These are phyloP conservation scores for Oedothorax gibbosus DNA, from an alignment of 1,140 invertebrate species.

Conservation along the genomic window DNA sequence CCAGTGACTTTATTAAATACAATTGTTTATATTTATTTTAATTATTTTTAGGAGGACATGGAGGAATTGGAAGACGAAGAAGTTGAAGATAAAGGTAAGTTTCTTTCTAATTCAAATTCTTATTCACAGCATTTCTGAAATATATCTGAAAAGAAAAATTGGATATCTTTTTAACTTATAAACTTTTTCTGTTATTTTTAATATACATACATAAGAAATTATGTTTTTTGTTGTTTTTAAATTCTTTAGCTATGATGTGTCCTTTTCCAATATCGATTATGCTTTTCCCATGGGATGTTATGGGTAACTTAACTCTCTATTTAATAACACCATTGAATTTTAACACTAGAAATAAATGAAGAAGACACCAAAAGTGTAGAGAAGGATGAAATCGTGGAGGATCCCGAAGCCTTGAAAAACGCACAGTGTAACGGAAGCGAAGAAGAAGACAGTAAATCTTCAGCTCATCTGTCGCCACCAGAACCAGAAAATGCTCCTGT, in stretches of 20 bases:
- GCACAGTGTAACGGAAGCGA: conserved; percentile 40
- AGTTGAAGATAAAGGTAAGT: conserved; percentile 33
- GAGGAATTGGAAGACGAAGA: neutral
- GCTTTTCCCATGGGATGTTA: conserved; percentile 46
- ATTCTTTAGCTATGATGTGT: conserved; percentile 24
- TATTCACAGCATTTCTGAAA: neutral
- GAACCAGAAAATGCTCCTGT: conserved; percentile 57
- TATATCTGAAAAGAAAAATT: neutral
- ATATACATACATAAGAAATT: neutral
- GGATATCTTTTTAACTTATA: neutral
- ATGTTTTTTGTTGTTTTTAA: neutral
- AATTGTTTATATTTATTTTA: neutral
- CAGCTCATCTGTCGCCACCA: conserved; percentile 40
- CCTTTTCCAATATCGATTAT: conserved; percentile 45
- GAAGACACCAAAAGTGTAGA: conserved; percentile 52
- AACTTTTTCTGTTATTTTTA: neutral
- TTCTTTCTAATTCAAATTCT: neutral
- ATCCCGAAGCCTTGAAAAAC: conserved; percentile 43
- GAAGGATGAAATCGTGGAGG: conserved; percentile 19
- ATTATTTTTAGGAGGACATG: conserved; percentile 14
- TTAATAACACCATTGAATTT: conserved; percentile 61
- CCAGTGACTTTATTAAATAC: too few species aligned
- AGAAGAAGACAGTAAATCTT: neutral
- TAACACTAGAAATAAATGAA: conserved; percentile 56
- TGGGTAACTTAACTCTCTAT: conserved; percentile 46